phyloP scores from a whole-genome alignment of 2,797 vertebrate genomes.

The Typhlichthys eigenmanni region DNA sequence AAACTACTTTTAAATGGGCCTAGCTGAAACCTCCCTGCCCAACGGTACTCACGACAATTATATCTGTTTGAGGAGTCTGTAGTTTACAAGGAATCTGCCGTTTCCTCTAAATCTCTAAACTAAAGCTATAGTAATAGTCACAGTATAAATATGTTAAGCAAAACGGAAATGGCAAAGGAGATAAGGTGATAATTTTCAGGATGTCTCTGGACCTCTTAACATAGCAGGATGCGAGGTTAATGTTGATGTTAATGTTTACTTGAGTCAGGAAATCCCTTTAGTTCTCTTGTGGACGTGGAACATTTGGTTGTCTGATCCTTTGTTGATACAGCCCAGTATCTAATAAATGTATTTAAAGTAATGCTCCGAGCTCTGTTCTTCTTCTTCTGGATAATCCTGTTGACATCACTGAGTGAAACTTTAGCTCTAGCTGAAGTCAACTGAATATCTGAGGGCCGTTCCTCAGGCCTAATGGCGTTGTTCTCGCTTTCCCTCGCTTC shows the following conservation, averaged over 20 bases:
- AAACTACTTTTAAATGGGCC: background rate
- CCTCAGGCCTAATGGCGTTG: slow-evolving; percentile 36
- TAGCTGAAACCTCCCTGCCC: slow-evolving; percentile 22
- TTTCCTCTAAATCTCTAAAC: slow-evolving; percentile 37
- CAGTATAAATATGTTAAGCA: slow-evolving; percentile 52
- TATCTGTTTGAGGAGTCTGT: slow-evolving; percentile 22
- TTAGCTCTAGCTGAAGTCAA: background rate
- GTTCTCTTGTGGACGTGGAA: slow-evolving; percentile 33
- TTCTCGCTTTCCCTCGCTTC: slow-evolving; percentile 23
- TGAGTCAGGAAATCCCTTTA: slow-evolving; percentile 51
- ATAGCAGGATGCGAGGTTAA: slow-evolving; percentile 40
- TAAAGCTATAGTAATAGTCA: slow-evolving; percentile 45
- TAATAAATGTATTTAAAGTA: slow-evolving; percentile 5
- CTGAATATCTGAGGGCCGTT: background rate
- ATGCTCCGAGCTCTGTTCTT: background rate
- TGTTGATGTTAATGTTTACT: slow-evolving; percentile 47
- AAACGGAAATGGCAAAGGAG: slow-evolving; percentile 57
- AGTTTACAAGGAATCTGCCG: slow-evolving; percentile 1
- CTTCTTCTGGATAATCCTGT: background rate
- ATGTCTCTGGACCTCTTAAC: slow-evolving; percentile 28
- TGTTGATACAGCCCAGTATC: background rate
- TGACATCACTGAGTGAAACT: background rate
- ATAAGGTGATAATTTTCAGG: slow-evolving; percentile 54
- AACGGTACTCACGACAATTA: slow-evolving; percentile 28
- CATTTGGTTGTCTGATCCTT: slow-evolving; percentile 21